Evolutionary conservation across 2,113 vertebrate genomes (phyloP).

Genomic region (Hippocampus zosterae): DNA sequence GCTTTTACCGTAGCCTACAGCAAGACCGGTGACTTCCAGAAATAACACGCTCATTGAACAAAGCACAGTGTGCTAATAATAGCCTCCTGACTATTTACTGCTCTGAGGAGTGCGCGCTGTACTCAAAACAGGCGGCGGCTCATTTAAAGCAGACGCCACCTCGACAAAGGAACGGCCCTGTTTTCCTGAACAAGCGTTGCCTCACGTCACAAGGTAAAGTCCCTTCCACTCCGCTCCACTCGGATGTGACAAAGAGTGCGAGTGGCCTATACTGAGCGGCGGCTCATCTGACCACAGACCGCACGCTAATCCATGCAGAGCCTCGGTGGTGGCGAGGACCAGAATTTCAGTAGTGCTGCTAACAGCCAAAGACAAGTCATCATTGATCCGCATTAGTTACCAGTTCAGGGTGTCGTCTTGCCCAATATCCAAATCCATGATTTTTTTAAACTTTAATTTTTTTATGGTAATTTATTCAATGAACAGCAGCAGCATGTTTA

Average conservation of each 20-base stretch:
- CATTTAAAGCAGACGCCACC: constrained; percentile 39
- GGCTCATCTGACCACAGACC: too few species aligned
- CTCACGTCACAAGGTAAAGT: constrained; percentile 29
- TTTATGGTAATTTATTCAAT: too few species aligned
- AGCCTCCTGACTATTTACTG: constrained; percentile 29
- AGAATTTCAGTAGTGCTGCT: too few species aligned
- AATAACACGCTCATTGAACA: constrained; percentile 34
- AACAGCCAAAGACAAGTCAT: too few species aligned
- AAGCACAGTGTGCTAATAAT: constrained; percentile 57
- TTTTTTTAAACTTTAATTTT: too few species aligned
- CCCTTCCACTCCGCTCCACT: constrained; percentile 31
- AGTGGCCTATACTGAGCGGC: neutral
- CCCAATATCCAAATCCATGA: too few species aligned
- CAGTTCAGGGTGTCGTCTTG: too few species aligned
- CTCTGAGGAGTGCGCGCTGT: constrained; percentile 25
- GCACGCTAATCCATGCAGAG: too few species aligned
- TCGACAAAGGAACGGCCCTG: constrained; percentile 49
- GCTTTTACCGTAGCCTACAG: constrained; percentile 14
- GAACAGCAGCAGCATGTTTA: too few species aligned
- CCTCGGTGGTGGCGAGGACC: too few species aligned
- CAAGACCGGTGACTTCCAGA: constrained; percentile 34
- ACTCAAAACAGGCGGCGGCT: constrained; percentile 47
- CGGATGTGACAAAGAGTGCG: constrained; percentile 15
- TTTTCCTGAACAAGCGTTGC: constrained; percentile 39
- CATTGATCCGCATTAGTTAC: too few species aligned